Evolutionary conservation across 1,140 invertebrate genomes (phyloP).

Genomic region (Andrena cerasifolii): DNA sequence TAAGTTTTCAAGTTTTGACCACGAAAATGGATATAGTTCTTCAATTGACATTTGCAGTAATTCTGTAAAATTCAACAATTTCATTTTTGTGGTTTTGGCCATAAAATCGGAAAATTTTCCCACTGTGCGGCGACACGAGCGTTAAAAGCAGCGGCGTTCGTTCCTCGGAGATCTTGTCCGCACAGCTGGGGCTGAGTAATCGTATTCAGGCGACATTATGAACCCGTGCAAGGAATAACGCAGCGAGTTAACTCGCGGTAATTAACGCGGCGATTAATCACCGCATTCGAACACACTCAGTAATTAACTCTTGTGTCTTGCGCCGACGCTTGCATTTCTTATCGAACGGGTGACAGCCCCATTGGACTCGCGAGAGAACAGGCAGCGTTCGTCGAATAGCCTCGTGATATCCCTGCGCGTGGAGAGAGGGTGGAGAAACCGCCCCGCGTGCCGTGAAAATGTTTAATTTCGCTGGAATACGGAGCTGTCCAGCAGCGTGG

Average conservation of each 20-base stretch:
- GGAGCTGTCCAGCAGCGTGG: neutral
- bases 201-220: constrained; percentile 29
- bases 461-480: constrained; percentile 47
- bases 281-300: constrained; percentile 37
- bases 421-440: neutral
- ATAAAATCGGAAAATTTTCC: no score
- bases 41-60: no score
- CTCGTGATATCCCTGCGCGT: no score
- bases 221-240: constrained; percentile 33
- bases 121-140: no score
- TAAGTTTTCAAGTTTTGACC: no score
- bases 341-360: constrained; percentile 25
- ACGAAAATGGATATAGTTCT: no score
- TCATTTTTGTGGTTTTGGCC: no score
- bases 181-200: constrained; percentile 19
- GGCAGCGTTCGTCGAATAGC: neutral
- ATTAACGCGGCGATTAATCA: constrained; percentile 64
- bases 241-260: constrained; percentile 49
- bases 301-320: constrained; percentile 47
- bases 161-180: constrained; percentile 23
- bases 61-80: no score
- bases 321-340: constrained; percentile 37
- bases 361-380: neutral
- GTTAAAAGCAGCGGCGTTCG: neutral
- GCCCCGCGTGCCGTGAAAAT: constrained; percentile 27